Conservation (phyloP, 2,888 invertebrate species). For the Mantis religiosa region DNA sequence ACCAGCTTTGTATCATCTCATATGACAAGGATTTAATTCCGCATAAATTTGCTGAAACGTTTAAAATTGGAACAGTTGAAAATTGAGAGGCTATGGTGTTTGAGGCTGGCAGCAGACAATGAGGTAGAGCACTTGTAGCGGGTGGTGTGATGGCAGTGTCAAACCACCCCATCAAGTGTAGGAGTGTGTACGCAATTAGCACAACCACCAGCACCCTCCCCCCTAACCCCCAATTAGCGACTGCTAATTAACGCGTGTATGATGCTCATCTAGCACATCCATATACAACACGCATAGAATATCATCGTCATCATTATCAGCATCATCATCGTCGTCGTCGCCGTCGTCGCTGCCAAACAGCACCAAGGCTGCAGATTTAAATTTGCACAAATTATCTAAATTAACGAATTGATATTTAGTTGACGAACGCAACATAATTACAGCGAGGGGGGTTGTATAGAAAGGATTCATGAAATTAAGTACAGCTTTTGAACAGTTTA, state of each 20-base stretch:
- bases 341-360: background rate
- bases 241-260: conserved; percentile 23
- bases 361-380: background rate
- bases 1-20: background rate
- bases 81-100: background rate
- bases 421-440: conserved; percentile 7
- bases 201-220: background rate
- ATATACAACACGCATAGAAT: conserved; percentile 6
- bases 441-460: background rate
- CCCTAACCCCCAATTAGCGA: conserved; percentile 20
- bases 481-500: conserved; percentile 11
- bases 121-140: background rate
- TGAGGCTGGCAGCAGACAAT: background rate
- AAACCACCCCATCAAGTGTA: conserved; percentile 10
- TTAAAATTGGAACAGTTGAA: background rate
- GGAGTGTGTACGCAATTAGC: conserved; percentile 12
- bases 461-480: conserved; percentile 9
- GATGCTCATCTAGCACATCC: conserved; percentile 14
- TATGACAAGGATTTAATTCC: background rate
- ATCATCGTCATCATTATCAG: conserved; percentile 2
- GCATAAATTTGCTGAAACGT: background rate
- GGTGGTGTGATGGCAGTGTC: background rate
- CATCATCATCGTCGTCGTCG: background rate
- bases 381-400: conserved; percentile 17
- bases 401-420: conserved; percentile 18